phyloP scores from a whole-genome alignment of 2,113 vertebrate species.

The Nothoprocta perdicaria region DNA sequence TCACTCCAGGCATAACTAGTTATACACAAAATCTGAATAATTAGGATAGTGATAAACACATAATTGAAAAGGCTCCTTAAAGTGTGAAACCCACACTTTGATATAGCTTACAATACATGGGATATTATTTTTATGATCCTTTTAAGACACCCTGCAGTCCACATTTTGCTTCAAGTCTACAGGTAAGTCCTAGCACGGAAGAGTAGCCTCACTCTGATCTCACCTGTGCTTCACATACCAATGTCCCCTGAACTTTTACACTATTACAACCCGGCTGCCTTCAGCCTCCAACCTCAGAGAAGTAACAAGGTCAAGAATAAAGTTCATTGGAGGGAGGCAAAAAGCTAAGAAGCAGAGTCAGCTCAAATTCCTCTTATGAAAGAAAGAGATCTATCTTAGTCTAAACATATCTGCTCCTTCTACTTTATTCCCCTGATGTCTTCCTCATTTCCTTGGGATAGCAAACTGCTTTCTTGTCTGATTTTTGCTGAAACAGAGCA shows the following conservation, averaged over 20 bases:
- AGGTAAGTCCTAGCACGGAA: background rate
- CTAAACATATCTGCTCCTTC: background rate
- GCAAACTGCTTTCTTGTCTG: background rate
- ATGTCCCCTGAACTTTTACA: too few relatives aligned
- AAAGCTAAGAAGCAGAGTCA: background rate
- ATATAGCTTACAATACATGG: accelerated
- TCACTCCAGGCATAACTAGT: background rate
- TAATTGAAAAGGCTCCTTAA: background rate
- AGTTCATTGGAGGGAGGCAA: background rate
- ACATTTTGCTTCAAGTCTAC: too few relatives aligned
- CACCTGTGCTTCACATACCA: background rate
- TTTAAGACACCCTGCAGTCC: background rate
- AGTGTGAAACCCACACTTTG: accelerated
- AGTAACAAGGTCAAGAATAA: background rate
- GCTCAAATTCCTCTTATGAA: background rate
- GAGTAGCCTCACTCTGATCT: background rate
- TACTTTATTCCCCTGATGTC: background rate
- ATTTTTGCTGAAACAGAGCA: background rate
- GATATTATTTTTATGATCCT: background rate
- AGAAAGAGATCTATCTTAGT: background rate
- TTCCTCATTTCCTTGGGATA: background rate
- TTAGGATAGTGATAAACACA: background rate
- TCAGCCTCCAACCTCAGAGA: accelerated
- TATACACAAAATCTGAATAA: background rate
- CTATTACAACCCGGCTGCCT: background rate